Evolutionary conservation across 2,797 vertebrate species (phyloP).

Genomic region (Limnodromus scolopaceus): DNA sequence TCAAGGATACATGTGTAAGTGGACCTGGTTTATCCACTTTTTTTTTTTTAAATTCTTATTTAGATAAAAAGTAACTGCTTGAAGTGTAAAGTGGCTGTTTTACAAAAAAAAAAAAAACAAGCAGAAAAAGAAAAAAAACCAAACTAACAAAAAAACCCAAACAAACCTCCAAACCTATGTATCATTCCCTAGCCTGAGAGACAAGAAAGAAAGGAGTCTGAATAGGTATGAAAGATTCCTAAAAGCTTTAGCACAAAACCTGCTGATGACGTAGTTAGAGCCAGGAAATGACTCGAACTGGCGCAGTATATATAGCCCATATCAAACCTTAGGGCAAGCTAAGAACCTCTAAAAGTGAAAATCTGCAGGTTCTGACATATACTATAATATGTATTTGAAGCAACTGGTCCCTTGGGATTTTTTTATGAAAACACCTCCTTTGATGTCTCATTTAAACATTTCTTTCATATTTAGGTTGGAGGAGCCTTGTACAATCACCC

Average conservation of each 20-base stretch:
- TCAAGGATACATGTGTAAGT: neutral
- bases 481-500: neutral
- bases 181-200: neutral
- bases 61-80: neutral
- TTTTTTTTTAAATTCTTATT: neutral
- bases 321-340: neutral
- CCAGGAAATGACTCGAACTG: neutral
- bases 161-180: neutral
- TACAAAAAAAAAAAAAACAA: neutral
- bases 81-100: neutral
- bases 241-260: neutral
- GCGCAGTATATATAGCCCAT: neutral
- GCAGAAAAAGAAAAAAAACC: accelerated
- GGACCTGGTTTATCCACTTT: neutral
- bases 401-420: neutral
- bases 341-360: neutral
- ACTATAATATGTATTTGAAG: neutral
- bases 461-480: neutral
- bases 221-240: neutral
- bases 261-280: neutral
- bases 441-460: neutral
- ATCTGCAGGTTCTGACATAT: neutral
- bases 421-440: neutral
- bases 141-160: neutral
- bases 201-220: neutral